Conservation (phyloP, 2,888 invertebrate genomes). For the Synanthedon vespiformis region DNA sequence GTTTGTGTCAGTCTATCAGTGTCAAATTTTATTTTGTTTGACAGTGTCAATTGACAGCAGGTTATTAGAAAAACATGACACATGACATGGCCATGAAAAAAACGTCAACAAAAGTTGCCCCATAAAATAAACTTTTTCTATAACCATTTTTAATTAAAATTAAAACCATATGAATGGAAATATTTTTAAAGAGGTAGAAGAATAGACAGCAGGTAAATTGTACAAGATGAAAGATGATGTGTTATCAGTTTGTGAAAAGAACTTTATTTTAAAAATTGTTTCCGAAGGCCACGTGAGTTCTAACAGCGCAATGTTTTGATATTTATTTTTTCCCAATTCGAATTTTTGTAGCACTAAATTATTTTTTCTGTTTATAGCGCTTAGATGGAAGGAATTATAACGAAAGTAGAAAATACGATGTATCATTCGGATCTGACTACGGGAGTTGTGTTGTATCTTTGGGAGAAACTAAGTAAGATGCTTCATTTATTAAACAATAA, state of each 20-base stretch:
- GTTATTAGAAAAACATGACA: too few relatives aligned
- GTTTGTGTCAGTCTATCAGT: too few relatives aligned
- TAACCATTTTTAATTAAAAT: too few relatives aligned
- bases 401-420: constrained; percentile 78
- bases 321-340: neutral
- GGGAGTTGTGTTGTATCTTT: constrained; percentile 83
- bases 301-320: neutral
- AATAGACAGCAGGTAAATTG: neutral
- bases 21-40: too few relatives aligned
- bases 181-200: neutral
- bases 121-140: too few relatives aligned
- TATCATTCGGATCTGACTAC: constrained; percentile 85
- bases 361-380: constrained; percentile 67
- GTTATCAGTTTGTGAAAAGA: constrained; percentile 78
- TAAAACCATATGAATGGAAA: too few relatives aligned
- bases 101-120: too few relatives aligned
- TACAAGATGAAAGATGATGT: constrained; percentile 70
- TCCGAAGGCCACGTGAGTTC: constrained; percentile 73
- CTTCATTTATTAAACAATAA: too few relatives aligned
- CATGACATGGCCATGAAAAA: too few relatives aligned
- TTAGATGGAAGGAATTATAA: constrained; percentile 82
- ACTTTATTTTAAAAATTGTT: constrained; percentile 75
- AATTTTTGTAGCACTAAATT: neutral
- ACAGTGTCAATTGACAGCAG: too few relatives aligned
- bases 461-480: constrained; percentile 80